Evolutionary conservation across 1,140 invertebrate species (phyloP).

Genomic region (Leptestheria dahalacensis): DNA sequence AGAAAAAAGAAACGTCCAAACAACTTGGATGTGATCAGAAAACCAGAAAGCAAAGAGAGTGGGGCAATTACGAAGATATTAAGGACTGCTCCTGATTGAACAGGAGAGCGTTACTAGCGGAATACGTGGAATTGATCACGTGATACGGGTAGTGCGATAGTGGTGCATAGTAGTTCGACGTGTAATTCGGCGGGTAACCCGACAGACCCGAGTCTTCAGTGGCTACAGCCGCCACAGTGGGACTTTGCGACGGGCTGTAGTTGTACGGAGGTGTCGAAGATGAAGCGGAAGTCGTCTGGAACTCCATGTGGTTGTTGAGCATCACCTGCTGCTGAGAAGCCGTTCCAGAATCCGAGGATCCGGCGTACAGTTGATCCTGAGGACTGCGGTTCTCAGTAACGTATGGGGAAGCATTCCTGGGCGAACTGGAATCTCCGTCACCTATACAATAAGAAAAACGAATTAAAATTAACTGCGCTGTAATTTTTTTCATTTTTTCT

Average conservation of each 20-base stretch:
- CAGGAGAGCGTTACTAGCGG: not conserved
- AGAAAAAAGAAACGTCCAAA: not conserved
- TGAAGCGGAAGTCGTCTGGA: not conserved
- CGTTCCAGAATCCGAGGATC: not conserved
- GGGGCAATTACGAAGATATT: not conserved
- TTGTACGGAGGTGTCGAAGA: not conserved
- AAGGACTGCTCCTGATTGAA: not conserved
- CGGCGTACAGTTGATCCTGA: not conserved
- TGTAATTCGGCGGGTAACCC: not conserved
- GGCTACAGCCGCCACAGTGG: not conserved
- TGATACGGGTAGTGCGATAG: not conserved
- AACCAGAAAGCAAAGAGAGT: not conserved
- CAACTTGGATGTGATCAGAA: too few relatives aligned
- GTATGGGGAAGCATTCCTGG: constrained; percentile 5
- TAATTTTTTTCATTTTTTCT: too few relatives aligned
- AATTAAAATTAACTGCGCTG: not conserved
- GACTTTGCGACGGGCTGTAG: not conserved
- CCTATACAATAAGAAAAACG: not conserved
- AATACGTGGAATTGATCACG: not conserved
- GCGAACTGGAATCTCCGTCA: constrained; percentile 2
- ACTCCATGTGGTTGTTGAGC: not conserved
- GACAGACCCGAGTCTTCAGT: not conserved
- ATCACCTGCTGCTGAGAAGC: not conserved
- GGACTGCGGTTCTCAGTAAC: not conserved
- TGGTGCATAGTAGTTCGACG: not conserved